A percentile compares a stretch with the other conserved stretches of the same genome.
Conservation (phyloP, 23 tunicate species). For the Halocynthia roretzi region DNA sequence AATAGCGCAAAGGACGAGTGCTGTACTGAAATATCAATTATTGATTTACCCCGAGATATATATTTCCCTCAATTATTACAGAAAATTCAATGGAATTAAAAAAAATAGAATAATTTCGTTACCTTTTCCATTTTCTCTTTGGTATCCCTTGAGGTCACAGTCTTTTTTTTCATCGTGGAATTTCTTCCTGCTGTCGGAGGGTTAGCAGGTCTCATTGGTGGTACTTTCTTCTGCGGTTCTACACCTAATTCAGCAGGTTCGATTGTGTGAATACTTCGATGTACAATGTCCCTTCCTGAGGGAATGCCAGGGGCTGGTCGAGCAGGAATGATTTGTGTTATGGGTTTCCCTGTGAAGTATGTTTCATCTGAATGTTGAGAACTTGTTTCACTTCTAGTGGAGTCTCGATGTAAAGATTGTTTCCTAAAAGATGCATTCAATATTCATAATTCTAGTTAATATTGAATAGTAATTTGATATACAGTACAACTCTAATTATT, state of each 20-base stretch:
- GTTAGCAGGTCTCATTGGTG: conserved; percentile 47
- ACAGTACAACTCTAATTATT: too few species aligned
- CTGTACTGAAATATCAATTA: too few species aligned
- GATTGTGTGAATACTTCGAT: too few species aligned
- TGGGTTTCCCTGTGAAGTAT: background rate
- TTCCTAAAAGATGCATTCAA: background rate
- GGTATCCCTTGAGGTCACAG: conserved; percentile 13
- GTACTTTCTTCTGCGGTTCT: background rate
- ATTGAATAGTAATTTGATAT: too few species aligned
- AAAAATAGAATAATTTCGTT: background rate
- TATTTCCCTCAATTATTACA: too few species aligned
- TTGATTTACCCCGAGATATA: too few species aligned
- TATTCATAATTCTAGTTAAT: background rate
- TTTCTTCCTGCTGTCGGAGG: conserved; percentile 28
- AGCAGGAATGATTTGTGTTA: background rate
- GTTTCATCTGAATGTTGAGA: too few species aligned
- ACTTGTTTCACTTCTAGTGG: background rate
- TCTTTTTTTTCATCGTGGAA: background rate
- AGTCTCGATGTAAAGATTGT: conserved; percentile 5
- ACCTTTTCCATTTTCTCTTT: conserved; percentile 72
- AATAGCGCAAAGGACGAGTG: too few species aligned
- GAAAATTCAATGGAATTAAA: too few species aligned
- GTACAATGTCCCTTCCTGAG: background rate
- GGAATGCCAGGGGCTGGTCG: conserved; percentile 11
- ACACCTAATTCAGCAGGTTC: background rate